Percentiles rank a stretch among this genome's conserved stretches.
Conservation (phyloP, 2,113 vertebrate genomes). For the Charadrius vociferus region DNA sequence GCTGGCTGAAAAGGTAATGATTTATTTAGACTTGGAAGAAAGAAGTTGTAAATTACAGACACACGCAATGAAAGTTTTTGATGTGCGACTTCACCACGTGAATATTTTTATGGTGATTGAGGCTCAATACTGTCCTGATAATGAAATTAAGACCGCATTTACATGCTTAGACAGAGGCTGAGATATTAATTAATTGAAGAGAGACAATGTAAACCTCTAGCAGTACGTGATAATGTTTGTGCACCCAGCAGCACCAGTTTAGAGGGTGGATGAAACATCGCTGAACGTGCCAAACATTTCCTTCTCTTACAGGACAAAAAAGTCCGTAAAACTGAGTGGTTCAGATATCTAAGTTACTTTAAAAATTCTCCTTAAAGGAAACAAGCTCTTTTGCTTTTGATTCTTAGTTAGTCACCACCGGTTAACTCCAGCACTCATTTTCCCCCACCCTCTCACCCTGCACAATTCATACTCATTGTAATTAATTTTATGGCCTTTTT, state of each 20-base stretch:
- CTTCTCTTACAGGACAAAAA: background rate
- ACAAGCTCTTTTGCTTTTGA: constrained; percentile 7
- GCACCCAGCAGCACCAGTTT: background rate
- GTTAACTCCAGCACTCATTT: constrained; percentile 63
- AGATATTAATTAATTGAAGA: constrained; percentile 3
- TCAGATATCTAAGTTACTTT: background rate
- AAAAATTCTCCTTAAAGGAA: background rate
- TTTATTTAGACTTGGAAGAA: background rate
- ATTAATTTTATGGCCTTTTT: constrained; percentile 85
- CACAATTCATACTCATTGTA: constrained; percentile 78
- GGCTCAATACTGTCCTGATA: background rate
- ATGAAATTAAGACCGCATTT: background rate
- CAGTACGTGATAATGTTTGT: background rate
- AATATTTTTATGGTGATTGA: background rate
- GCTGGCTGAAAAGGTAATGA: background rate
- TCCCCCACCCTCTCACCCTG: constrained; percentile 57
- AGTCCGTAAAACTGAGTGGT: background rate
- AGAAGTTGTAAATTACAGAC: background rate
- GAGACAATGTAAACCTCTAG: background rate
- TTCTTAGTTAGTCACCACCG: constrained; percentile 67
- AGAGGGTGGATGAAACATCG: background rate
- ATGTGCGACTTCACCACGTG: background rate
- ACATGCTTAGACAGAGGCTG: background rate
- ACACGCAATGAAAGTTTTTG: background rate
- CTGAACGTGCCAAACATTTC: background rate